Conservation (phyloP, 2,113 vertebrate genomes). For the Phylloscopus whistleri region DNA sequence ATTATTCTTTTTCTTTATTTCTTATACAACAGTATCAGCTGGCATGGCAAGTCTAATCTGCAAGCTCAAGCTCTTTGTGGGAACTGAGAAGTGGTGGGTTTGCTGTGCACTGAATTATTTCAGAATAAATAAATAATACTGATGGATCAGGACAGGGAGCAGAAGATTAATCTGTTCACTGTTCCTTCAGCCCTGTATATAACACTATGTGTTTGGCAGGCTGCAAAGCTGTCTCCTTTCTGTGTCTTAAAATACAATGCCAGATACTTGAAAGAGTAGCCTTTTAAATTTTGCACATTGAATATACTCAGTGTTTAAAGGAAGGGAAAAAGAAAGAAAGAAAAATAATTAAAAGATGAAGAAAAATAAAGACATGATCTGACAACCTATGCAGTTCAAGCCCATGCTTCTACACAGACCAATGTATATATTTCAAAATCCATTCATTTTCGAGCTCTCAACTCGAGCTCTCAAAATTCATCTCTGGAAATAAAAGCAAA, state of each 20-base stretch:
- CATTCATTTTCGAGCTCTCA: not conserved
- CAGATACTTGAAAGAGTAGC: not conserved
- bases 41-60: not conserved
- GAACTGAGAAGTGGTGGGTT: not conserved
- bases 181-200: not conserved
- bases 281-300: not conserved
- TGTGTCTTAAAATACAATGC: not conserved
- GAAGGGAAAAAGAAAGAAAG: not conserved
- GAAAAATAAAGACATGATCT: not conserved
- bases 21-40: not conserved
- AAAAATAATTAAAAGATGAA: not conserved
- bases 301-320: not conserved
- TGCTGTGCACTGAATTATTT: not conserved
- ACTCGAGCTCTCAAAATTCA: not conserved
- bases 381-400: not conserved
- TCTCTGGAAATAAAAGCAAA: not conserved
- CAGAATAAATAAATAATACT: slow-evolving; percentile 27
- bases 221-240: not conserved
- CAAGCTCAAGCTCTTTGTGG: not conserved
- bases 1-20: not conserved
- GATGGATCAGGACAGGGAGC: not conserved
- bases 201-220: not conserved
- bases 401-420: not conserved
- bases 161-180: not conserved
- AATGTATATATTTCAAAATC: not conserved